These are phyloP conservation scores for Ptychochromis oligacanthus DNA, from an alignment of 2,113 vertebrate species.

Conservation along the genomic window DNA sequence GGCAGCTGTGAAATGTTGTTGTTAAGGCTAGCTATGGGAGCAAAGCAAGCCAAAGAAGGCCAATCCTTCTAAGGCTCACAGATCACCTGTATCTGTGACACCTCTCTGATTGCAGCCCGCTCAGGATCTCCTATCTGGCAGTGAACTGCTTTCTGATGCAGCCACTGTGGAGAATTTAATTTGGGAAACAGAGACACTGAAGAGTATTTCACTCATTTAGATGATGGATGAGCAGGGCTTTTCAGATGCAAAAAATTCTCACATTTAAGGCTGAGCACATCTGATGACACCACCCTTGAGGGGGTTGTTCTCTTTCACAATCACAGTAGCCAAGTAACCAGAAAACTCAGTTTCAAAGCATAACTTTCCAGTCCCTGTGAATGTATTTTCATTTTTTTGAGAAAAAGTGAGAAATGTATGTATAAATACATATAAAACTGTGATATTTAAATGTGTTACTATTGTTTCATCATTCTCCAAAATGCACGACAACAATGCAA, in stretches of 20 bases:
- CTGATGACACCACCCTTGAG: slow-evolving; percentile 49
- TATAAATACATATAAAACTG: no score
- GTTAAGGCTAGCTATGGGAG: background rate
- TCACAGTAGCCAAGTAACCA: slow-evolving; percentile 46
- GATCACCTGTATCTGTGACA: slow-evolving; percentile 57
- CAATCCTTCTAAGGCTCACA: slow-evolving; percentile 26
- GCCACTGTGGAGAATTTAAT: slow-evolving; percentile 73
- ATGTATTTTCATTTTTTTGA: no score
- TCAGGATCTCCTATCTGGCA: slow-evolving; percentile 47
- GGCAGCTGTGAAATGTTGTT: slow-evolving; percentile 26
- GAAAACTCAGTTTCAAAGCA: slow-evolving; percentile 16
- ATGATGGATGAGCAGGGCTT: slow-evolving; percentile 68
- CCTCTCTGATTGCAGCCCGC: slow-evolving; percentile 56
- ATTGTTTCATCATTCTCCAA: no score
- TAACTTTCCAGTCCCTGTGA: no score
- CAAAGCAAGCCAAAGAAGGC: background rate
- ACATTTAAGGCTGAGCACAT: slow-evolving; percentile 40
- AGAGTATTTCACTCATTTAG: slow-evolving; percentile 46
- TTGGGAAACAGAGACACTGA: slow-evolving; percentile 56
- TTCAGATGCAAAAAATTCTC: slow-evolving; percentile 63
- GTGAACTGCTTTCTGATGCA: slow-evolving; percentile 43
- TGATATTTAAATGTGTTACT: no score
- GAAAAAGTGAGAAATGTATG: no score
- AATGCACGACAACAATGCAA: no score
- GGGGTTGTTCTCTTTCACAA: slow-evolving; percentile 38